Evolutionary conservation across 2,888 invertebrate genomes (phyloP), one percentile per base, ranked within the genome.

Genomic region (Drosophila borborema): DNA sequence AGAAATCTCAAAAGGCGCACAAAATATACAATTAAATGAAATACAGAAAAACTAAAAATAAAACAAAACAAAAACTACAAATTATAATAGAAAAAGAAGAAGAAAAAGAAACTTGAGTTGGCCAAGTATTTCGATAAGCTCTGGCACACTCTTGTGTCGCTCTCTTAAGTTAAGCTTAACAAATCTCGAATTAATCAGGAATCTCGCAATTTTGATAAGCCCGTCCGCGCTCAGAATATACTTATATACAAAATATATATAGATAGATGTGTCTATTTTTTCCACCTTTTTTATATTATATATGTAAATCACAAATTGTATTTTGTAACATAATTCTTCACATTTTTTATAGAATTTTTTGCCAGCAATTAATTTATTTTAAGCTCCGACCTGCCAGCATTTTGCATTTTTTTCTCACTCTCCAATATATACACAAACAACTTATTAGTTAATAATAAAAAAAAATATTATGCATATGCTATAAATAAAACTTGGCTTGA

Each of bases 381-480:
- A 89, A 89, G 89, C 85, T 76, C 45, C 18, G 43, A 80, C 80
- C 85, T 89, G 85, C 85, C 85, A 89, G 88, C 89, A 59, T 43
- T 65, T 71, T 80, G 89, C 87, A 89, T n/a, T 41, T 40, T 85
- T 84, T 69, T 59, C 5, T 28, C 5, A 6, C 28, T 62, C 58
- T 53, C 63, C 49, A 58, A 64, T 38, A 65, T 64, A 65, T 31
- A 48, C 49, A 51, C 49, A 51, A 34, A 51, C 18, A 60, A 75
- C 43, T 60, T 53, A 43, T 74, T 63, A 79, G 75, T 12, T 66
- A 40, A 31, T 66, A 64, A 63, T 34, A 31, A 23, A 14, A 46
- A 14, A 7, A 8, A 36, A 36, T 34, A 68, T 45, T 48, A 45
- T 46, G 18, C 49, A 40, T 64, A 55, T 58, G 59, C 61, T 63